Evolutionary conservation across 2,797 vertebrate genomes (phyloP).

Genomic region (Peromyscus nudipes): DNA sequence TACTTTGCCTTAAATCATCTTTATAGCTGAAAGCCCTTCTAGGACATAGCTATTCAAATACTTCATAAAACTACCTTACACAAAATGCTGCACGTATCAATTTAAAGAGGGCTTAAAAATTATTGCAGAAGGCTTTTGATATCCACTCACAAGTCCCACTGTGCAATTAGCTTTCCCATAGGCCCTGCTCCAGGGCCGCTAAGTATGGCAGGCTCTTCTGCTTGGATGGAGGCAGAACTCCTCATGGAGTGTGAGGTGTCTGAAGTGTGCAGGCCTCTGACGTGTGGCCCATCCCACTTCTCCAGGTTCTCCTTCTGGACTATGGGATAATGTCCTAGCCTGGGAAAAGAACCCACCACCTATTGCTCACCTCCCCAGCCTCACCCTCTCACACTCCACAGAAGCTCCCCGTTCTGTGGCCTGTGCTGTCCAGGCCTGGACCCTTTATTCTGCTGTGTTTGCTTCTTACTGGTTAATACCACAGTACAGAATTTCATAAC

Average conservation of each 20-base stretch:
- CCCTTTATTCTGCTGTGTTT: neutral
- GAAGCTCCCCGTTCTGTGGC: neutral
- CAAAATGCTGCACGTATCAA: slow-evolving; percentile 57
- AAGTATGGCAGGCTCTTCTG: neutral
- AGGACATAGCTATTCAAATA: slow-evolving; percentile 66
- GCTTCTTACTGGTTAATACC: neutral
- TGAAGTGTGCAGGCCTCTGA: neutral
- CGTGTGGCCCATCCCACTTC: neutral
- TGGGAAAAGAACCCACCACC: neutral
- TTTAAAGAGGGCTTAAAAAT: slow-evolving; percentile 68
- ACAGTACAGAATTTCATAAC: neutral
- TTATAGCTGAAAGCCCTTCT: slow-evolving; percentile 65
- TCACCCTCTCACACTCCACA: neutral
- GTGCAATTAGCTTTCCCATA: neutral
- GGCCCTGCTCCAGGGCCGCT: neutral
- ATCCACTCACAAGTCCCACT: slow-evolving; percentile 31
- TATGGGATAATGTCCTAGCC: neutral
- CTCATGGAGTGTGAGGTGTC: neutral
- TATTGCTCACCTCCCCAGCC: neutral
- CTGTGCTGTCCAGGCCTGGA: neutral
- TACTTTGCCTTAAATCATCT: slow-evolving; percentile 72
- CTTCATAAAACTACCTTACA: slow-evolving; percentile 71
- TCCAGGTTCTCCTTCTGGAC: neutral
- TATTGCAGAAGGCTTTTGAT: slow-evolving; percentile 42
- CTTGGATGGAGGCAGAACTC: neutral